Base-by-base conservation (phyloP, 2,888 invertebrate genomes). In the Stegana nigrithorax region DNA sequence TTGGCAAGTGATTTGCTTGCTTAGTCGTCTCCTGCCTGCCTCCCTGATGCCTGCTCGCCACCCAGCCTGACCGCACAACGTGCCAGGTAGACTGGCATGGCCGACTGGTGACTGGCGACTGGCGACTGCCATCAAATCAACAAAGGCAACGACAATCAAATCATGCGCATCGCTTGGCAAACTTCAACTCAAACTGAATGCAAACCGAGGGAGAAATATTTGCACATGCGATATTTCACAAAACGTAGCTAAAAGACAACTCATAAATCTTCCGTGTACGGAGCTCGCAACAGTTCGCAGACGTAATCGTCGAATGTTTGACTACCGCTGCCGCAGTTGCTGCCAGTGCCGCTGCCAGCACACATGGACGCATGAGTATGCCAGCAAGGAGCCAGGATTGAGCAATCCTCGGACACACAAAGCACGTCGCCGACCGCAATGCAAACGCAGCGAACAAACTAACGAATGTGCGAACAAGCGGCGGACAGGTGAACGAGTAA, bases 221-320 rank as follows among this genome's bases (percentile, higher is more conserved):
- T 72, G 78, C 32, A 63, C 66, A 66, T 66, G 64, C 64, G 51
- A 60, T 39, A 60, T 44, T 42, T 27, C 23, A 14, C 29, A 53
- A 14, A n/a, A n/a, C n/a, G n/a, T n/a, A n/a, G n/a, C n/a, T n/a
- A 12, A 12, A 19, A 36, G 14, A 32, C 67, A 71, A 70, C 78
- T 79, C 81, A 78, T 78, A 78, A 81, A 81, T 78, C 78, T 81
- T 67, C 63, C 47, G 63, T 63, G 63, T n/a, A n/a, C n/a, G n/a
- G n/a, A n/a, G n/a, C 62, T 23, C 27, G 51, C 6, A 17, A 25
- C 50, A 45, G 45, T n/a, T n/a, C 50, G 50, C 26, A 62, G 39
- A 51, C 42, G 58, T 58, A 62, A 55, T 50, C 60, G 58, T 50
- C 62, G 14, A 45, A 42, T 57, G 57, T 57, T 56, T 57, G 39